These are phyloP conservation scores for Leucosticte australis DNA, from an alignment of 2,113 vertebrate species.

Conservation along the genomic window DNA sequence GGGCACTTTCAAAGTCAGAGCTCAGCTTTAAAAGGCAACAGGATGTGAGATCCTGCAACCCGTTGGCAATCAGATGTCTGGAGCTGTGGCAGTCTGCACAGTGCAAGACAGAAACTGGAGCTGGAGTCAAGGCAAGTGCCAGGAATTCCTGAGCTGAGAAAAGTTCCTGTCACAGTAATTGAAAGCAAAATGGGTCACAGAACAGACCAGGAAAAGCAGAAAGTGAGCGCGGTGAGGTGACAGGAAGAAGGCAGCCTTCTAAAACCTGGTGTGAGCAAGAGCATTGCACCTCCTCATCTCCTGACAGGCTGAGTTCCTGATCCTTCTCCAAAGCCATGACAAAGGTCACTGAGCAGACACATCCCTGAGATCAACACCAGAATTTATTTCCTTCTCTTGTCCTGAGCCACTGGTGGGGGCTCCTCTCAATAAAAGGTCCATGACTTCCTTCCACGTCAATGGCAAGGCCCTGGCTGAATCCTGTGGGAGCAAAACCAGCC, in stretches of 20 bases:
- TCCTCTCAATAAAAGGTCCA: not conserved
- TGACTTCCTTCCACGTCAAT: not conserved
- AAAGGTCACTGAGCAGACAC: not conserved
- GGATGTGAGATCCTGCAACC: not conserved
- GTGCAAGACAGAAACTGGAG: not conserved
- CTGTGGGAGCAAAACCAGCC: not conserved
- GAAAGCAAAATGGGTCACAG: not conserved
- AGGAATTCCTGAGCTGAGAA: not conserved
- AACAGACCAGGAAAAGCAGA: not conserved
- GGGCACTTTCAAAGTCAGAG: not conserved
- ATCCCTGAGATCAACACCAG: fast-evolving
- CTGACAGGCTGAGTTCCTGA: not conserved
- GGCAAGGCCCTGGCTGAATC: not conserved
- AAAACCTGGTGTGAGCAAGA: not conserved
- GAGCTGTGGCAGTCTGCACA: not conserved
- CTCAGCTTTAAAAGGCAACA: not conserved
- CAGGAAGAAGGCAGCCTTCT: not conserved
- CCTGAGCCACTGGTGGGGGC: not conserved
- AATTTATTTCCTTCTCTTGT: not conserved
- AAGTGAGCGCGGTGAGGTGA: not conserved
- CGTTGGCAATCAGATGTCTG: not conserved
- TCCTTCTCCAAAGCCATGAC: not conserved
- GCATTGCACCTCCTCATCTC: not conserved
- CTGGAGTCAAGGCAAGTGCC: not conserved
- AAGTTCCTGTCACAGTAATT: not conserved